A percentile compares a stretch with the other conserved stretches of the same genome.
Evolutionary conservation across 2,113 vertebrate species (phyloP).

Genomic region (Taurulus bubalis): DNA sequence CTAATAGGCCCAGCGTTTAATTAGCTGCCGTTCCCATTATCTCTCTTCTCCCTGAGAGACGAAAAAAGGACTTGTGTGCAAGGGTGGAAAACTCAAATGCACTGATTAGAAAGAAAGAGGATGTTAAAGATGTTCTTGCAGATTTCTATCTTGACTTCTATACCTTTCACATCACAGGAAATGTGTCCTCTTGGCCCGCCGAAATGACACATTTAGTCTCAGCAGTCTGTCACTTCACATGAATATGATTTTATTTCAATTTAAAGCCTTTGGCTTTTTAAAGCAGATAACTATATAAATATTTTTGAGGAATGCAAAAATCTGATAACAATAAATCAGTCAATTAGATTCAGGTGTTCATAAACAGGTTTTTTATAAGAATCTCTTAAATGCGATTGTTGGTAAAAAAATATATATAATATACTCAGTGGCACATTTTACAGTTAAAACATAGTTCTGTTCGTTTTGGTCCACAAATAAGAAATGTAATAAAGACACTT

Average conservation of each 20-base stretch:
- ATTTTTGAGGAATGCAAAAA: neutral
- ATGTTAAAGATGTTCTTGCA: conserved; percentile 36
- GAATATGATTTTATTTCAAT: neutral
- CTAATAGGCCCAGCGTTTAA: conserved; percentile 78
- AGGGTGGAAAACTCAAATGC: conserved; percentile 45
- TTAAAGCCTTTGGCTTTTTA: neutral
- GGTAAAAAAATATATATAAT: neutral
- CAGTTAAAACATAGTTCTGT: neutral
- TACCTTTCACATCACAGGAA: neutral
- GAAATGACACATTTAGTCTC: neutral
- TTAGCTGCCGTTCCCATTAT: conserved; percentile 83
- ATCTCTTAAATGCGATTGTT: neutral
- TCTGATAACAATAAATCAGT: neutral
- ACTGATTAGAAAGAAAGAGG: conserved; percentile 45
- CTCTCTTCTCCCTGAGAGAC: conserved; percentile 67
- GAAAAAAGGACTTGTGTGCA: conserved; percentile 44
- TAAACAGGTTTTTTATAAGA: neutral
- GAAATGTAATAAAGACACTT: neutral
- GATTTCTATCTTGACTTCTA: conserved; percentile 35
- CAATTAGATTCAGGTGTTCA: neutral
- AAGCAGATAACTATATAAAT: neutral
- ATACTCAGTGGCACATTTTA: neutral
- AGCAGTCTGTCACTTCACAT: neutral
- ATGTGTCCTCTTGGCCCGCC: neutral
- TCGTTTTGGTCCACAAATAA: neutral